phyloP scores from a whole-genome alignment of 2,113 vertebrate species.

The Bos indicus region DNA sequence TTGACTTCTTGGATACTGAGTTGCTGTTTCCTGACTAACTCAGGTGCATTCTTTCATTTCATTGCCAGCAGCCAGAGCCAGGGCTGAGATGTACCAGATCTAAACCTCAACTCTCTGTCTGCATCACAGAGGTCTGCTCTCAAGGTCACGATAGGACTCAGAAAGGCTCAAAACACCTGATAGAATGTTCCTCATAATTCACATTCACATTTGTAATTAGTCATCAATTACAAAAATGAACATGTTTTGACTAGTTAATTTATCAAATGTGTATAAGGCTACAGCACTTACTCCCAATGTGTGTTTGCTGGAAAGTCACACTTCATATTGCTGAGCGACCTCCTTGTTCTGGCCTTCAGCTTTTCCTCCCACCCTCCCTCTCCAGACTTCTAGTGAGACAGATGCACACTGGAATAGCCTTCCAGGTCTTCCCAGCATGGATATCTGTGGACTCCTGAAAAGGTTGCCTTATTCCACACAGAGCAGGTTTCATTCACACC shows the following conservation, averaged over 20 bases:
- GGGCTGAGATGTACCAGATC: background rate
- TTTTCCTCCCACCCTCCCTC: background rate
- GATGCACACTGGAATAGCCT: background rate
- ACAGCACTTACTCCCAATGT: background rate
- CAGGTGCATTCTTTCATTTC: background rate
- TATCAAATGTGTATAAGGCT: background rate
- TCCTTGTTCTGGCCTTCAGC: background rate
- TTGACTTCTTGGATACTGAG: background rate
- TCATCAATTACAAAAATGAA: background rate
- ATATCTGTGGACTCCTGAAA: background rate
- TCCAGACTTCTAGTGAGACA: background rate
- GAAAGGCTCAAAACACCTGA: background rate
- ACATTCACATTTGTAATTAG: background rate
- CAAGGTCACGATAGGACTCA: background rate
- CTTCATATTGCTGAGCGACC: background rate
- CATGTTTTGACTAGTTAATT: background rate
- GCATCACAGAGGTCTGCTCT: background rate
- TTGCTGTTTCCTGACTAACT: background rate
- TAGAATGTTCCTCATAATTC: background rate
- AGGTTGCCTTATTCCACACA: background rate
- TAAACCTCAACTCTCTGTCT: background rate
- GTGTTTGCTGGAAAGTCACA: background rate
- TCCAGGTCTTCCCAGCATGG: background rate
- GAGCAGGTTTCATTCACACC: background rate
- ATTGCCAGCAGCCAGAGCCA: background rate